Evolutionary conservation across 1,140 invertebrate species (phyloP), one percentile per base, ranked within the genome.

Genomic region (Uloborus diversus): DNA sequence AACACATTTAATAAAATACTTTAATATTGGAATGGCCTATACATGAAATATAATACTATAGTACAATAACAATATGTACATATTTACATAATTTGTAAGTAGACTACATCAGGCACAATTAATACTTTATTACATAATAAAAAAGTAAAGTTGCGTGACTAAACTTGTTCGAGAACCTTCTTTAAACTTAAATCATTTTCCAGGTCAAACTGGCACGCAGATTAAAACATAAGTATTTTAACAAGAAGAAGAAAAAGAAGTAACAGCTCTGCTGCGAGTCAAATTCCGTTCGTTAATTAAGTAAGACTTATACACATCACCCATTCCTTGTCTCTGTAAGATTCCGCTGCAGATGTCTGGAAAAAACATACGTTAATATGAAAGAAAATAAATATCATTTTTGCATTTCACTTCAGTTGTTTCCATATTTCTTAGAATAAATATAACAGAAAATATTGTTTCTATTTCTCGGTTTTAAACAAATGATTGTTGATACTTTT

Each of bases 31-130:
- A 23, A 32, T 53, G 42, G 33, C 73, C 61, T 66, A 78, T 66
- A 78, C 62, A 65, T 57, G 59, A 49, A 75, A 42, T 9, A 53
- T 53, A 53, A 75, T 75, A 78, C 30, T 66, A 65, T 64, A 25
- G 56, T 78, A 78, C 73, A 78, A 57, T 73, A 78, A 78, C 62
- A 65, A 57, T 78, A 78, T 78, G 25, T 78, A 78, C 73, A 78
- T 78, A 78, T 78, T 42, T 78, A 78, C 73, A 78, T 23, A 78
- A 56, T 66, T 53, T 42, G 23, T 65, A 64, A 13, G 28, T 49
- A 17, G 28, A 75, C 35, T 51, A 51, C 27, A 47, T 64, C 37
- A 75, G 71, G 71, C 71, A 75, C 71, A 49, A 64, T 75, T 14
- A 62, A n/a, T 53, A 20, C 1, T 53, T 20, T 53, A 7, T 42